A percentile compares a stretch with the other conserved stretches of the same genome.
These are phyloP conservation scores for Leptodactylus fallax DNA, from an alignment of 2,797 vertebrate species.

Conservation along the genomic window DNA sequence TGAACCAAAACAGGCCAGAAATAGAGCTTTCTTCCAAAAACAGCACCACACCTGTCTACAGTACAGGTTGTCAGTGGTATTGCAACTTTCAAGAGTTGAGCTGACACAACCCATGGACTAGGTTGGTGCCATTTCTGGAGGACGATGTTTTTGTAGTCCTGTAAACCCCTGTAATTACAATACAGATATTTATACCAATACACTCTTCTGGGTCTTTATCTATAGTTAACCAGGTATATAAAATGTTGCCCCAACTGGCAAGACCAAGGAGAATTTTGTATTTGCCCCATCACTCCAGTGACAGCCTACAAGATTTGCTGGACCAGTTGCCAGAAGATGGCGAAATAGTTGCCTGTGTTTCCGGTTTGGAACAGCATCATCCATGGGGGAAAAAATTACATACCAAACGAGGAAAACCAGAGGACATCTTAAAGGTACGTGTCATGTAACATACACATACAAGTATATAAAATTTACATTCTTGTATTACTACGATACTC, in stretches of 20 bases:
- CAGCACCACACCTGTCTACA: neutral
- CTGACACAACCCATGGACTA: neutral
- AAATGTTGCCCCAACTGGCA: conserved; percentile 75
- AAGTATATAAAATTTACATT: no score
- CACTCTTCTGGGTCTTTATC: neutral
- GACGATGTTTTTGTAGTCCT: neutral
- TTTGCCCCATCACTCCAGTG: conserved; percentile 78
- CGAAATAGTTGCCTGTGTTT: conserved; percentile 73
- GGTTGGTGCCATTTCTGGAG: no score
- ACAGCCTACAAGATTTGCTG: conserved; percentile 75
- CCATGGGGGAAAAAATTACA: conserved; percentile 78
- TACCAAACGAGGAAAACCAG: conserved; percentile 73
- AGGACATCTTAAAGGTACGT: conserved; percentile 76
- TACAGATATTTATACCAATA: neutral
- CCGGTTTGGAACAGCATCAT: conserved; percentile 64
- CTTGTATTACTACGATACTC: no score
- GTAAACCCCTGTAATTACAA: neutral
- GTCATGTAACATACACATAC: neutral
- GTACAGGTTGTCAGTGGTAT: neutral
- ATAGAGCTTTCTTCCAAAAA: neutral
- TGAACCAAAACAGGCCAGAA: neutral
- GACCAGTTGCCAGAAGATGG: conserved; percentile 79
- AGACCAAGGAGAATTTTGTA: conserved; percentile 76
- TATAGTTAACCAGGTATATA: conserved; percentile 75
- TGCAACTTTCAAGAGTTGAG: neutral